Percentiles rank a stretch among this genome's conserved stretches.
Evolutionary conservation across 2,113 vertebrate genomes (phyloP).

Genomic region (Danio rerio): GRCz12tu NC_133179.1:4932501-4933000

Average conservation of each 20-base stretch:
- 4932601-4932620: no score
- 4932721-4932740: neutral
- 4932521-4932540: no score
- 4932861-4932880: constrained; percentile 44
- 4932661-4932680: constrained; percentile 7
- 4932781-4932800: constrained; percentile 43
- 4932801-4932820: neutral
- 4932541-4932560: no score
- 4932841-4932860: constrained; percentile 57
- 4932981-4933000: neutral
- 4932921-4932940: constrained; percentile 37
- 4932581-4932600: no score
- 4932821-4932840: constrained; percentile 21
- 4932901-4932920: constrained; percentile 34
- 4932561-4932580: no score
- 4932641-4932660: neutral
- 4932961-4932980: neutral
- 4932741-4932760: constrained; percentile 20
- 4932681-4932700: constrained; percentile 32
- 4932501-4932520: no score
- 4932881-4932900: constrained; percentile 43
- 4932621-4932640: neutral
- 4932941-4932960: constrained; percentile 33
- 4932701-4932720: constrained; percentile 24
- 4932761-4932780: constrained; percentile 46